A percentile compares a stretch with the other conserved stretches of the same genome.
These are phyloP conservation scores for Aphrocallistes beatrix DNA, from an alignment of 37 sponge, comb jelly and placozoan species.

Conservation along the genomic window DNA sequence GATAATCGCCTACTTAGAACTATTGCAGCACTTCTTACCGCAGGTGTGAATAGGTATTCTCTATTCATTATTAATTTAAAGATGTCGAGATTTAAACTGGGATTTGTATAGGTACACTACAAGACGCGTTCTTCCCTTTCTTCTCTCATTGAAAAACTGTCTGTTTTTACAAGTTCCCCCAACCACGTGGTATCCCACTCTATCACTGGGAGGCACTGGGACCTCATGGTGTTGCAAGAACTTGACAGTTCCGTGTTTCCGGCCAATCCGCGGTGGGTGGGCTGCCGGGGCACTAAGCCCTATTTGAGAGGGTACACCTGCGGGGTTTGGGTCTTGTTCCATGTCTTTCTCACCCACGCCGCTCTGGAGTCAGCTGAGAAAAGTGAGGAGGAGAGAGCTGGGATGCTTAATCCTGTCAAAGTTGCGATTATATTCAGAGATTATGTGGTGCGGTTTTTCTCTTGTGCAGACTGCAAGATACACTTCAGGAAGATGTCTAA, in stretches of 20 bases:
- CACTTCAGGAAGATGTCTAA: slow-evolving; percentile 67
- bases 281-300: slow-evolving; percentile 58
- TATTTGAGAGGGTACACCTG: slow-evolving; percentile 81
- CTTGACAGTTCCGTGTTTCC: slow-evolving; percentile 28
- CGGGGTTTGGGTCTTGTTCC: slow-evolving; percentile 81
- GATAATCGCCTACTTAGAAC: neutral
- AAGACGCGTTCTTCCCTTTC: neutral
- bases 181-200: slow-evolving; percentile 8
- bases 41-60: neutral
- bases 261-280: slow-evolving; percentile 37
- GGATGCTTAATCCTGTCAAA: slow-evolving; percentile 26
- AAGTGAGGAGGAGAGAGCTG: slow-evolving; percentile 21
- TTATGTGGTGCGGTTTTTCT: slow-evolving; percentile 75
- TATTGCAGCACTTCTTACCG: neutral
- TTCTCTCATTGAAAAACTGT: neutral
- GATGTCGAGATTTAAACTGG: neutral
- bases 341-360: slow-evolving; percentile 53
- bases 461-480: slow-evolving; percentile 61
- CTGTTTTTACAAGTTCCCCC: neutral
- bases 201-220: neutral
- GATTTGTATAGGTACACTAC: neutral
- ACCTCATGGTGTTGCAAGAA: neutral
- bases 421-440: slow-evolving; percentile 11
- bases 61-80: neutral
- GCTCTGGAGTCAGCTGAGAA: neutral